These are phyloP conservation scores for Leptocoma aspasia DNA, from an alignment of 2,113 vertebrate species.

Conservation along the genomic window DNA sequence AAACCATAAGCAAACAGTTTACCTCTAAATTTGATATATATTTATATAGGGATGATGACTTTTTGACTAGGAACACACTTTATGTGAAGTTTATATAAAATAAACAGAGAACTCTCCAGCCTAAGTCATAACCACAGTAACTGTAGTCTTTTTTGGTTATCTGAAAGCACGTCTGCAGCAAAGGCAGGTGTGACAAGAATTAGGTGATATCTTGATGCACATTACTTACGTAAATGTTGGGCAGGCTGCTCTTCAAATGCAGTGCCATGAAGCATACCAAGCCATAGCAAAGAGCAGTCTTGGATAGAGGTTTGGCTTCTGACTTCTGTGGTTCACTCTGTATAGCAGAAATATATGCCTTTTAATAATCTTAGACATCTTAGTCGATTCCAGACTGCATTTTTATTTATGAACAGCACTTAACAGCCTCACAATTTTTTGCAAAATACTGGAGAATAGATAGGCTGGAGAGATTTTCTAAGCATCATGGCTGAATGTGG, in stretches of 20 bases:
- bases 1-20: not conserved
- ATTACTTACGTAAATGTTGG: not conserved
- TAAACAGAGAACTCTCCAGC: not conserved
- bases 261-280: not conserved
- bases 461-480: not conserved
- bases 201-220: not conserved
- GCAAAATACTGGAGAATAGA: not conserved
- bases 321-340: not conserved
- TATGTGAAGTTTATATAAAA: not conserved
- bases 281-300: not conserved
- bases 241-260: not conserved
- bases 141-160: not conserved
- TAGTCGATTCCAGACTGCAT: fast-evolving
- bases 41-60: not conserved
- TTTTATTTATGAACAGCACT: not conserved
- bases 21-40: not conserved
- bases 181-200: not conserved
- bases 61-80: not conserved
- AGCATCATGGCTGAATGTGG: not conserved
- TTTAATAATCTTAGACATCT: not conserved
- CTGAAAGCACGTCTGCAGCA: not conserved
- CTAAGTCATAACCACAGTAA: not conserved
- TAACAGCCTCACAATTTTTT: not conserved
- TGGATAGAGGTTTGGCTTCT: not conserved
- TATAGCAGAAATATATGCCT: not conserved